Conservation (phyloP, 1,140 invertebrate species). For the Himalopsyche phryganea region DNA sequence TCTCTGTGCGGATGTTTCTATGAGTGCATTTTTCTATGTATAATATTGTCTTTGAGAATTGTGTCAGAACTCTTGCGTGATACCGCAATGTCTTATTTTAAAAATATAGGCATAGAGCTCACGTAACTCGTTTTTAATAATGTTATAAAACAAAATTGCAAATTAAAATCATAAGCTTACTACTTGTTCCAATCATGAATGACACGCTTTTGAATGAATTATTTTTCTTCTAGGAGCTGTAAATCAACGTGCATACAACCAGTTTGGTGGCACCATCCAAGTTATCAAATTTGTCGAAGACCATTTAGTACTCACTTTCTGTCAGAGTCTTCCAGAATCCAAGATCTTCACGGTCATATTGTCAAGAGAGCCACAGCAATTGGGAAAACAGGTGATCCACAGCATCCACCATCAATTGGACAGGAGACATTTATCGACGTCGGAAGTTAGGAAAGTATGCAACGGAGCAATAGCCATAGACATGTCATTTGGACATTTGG, state of each 20-base stretch:
- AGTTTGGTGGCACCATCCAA: slow-evolving; percentile 68
- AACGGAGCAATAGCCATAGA: slow-evolving; percentile 38
- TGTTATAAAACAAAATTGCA: too few relatives aligned
- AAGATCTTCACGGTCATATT: slow-evolving; percentile 67
- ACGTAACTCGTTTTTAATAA: too few relatives aligned
- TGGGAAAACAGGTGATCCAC: slow-evolving; percentile 55
- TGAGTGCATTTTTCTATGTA: too few relatives aligned
- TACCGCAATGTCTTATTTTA: too few relatives aligned
- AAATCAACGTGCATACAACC: slow-evolving; percentile 49
- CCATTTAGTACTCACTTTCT: slow-evolving; percentile 72
- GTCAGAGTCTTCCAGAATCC: slow-evolving; percentile 56
- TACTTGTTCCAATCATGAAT: too few relatives aligned
- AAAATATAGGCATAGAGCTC: too few relatives aligned
- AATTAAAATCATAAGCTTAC: too few relatives aligned
- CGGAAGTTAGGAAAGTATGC: slow-evolving; percentile 59
- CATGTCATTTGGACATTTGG: neutral
- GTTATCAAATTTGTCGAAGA: slow-evolving; percentile 72
- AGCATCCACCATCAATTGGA: slow-evolving; percentile 64
- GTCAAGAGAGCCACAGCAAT: slow-evolving; percentile 57
- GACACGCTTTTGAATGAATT: too few relatives aligned
- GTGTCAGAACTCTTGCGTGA: too few relatives aligned
- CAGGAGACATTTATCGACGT: slow-evolving; percentile 58
- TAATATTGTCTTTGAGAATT: too few relatives aligned
- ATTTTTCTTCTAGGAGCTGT: slow-evolving; percentile 14
- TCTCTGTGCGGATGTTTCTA: too few relatives aligned